Percentiles rank a stretch among this genome's conserved stretches.
phyloP scores from a whole-genome alignment of 2,888 invertebrate species.

The Ischnus inquisitorius region DNA sequence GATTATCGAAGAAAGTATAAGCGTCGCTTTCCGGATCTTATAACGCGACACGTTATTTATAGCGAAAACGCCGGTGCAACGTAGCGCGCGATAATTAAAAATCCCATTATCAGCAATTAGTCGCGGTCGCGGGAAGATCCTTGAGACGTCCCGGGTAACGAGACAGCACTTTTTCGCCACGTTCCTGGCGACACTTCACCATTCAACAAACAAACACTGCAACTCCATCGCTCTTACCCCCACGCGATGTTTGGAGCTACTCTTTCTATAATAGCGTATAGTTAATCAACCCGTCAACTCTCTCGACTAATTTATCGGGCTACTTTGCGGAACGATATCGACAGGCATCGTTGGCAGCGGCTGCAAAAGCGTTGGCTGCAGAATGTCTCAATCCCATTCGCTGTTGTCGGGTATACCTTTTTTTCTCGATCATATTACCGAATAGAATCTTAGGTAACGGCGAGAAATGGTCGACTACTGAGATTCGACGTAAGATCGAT shows the following conservation, averaged over 20 bases:
- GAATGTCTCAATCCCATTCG: constrained; percentile 61
- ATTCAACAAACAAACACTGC: neutral
- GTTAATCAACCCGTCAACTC: constrained; percentile 33
- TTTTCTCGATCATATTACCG: constrained; percentile 34
- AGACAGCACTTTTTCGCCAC: constrained; percentile 16
- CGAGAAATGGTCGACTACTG: neutral
- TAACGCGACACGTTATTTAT: neutral
- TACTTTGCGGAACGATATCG: constrained; percentile 59
- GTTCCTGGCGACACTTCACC: neutral
- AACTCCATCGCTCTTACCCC: constrained; percentile 17
- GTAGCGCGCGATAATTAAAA: constrained; percentile 48
- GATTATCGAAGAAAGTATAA: constrained; percentile 56
- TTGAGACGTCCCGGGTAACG: constrained; percentile 30
- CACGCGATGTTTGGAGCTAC: neutral
- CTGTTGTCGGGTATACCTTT: constrained; percentile 4
- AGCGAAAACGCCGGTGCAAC: constrained; percentile 24
- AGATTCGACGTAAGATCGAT: constrained; percentile 42
- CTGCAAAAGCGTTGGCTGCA: constrained; percentile 25
- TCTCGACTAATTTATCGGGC: constrained; percentile 52
- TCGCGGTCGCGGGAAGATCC: constrained; percentile 9
- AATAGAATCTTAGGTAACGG: constrained; percentile 38
- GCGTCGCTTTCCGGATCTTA: constrained; percentile 53
- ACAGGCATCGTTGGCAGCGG: constrained; percentile 41
- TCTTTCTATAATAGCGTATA: constrained; percentile 37
- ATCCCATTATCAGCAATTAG: constrained; percentile 43